phyloP scores from a whole-genome alignment of 2,113 vertebrate genomes.

The Condylura cristata region DNA sequence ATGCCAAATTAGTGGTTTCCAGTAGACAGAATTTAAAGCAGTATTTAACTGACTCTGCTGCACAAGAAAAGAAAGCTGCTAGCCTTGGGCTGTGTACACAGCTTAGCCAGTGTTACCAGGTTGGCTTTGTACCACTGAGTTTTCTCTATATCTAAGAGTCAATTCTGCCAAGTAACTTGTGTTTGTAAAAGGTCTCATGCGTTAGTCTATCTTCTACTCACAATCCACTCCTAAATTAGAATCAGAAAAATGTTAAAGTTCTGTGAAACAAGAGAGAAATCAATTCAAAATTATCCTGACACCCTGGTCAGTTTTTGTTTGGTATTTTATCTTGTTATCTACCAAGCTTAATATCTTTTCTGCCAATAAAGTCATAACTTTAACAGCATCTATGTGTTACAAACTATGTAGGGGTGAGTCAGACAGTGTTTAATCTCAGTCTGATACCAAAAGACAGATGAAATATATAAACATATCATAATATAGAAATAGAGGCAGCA shows the following conservation, averaged over 20 bases:
- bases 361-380: slow-evolving; percentile 42
- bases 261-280: slow-evolving; percentile 41
- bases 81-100: not conserved
- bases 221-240: slow-evolving; percentile 8
- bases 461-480: slow-evolving; percentile 44
- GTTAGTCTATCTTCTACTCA: not conserved
- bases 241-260: slow-evolving; percentile 11
- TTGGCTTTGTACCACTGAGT: slow-evolving; percentile 26
- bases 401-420: slow-evolving; percentile 2
- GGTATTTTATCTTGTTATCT: not conserved
- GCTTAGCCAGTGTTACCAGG: not conserved
- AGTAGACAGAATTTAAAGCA: slow-evolving; percentile 8
- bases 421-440: slow-evolving; percentile 1
- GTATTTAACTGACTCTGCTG: not conserved
- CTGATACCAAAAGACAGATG: not conserved
- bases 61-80: not conserved
- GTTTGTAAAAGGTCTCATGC: slow-evolving; percentile 43
- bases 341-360: not conserved
- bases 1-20: slow-evolving; percentile 9
- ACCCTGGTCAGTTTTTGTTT: not conserved
- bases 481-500: not conserved
- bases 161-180: slow-evolving; percentile 31
- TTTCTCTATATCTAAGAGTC: not conserved
- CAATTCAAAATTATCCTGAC: slow-evolving; percentile 4
- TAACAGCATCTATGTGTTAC: not conserved